Base-by-base conservation (phyloP, 2,113 vertebrate species). In the Elanus axillaris region DNA sequence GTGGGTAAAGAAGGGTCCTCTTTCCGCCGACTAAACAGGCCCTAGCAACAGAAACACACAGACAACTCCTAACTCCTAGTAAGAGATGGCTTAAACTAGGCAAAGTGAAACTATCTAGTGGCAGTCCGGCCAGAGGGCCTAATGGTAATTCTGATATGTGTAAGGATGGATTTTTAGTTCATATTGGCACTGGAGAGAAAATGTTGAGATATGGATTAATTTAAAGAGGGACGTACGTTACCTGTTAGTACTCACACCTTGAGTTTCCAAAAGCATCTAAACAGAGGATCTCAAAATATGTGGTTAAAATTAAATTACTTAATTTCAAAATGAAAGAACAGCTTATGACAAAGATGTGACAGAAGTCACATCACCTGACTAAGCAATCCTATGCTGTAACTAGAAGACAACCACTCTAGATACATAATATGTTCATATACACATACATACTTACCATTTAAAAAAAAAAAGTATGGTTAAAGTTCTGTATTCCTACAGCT, bases 21-120 rank as follows among this genome's bases (percentile, higher is more conserved):
- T 94, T 99, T 99, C 90, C 99, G 99, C 94, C 99, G 99, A 91
- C 99, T 99, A 98, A 99, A 99, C 97, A 99, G 98, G 97, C 99
- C 99, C 99, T 99, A 98, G 98, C 96, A 98, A 98, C 96, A 98
- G 95, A 98, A 96, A 98, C 98, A 98, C 98, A 98, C 98, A 98
- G 98, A 98, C 98, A 98, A 98, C 98, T 98, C 98, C 98, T 98
- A 98, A 98, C 98, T 98, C 97, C 98, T 98, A 97, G 98, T 98
- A 96, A 98, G 94, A 97, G 98, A 97, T 97, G 98, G 96, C 97
- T 96, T 50, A 66, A 88, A 86, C 98, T 96, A 97, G 97, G 96
- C 96, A 96, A 88, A 96, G 98, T 94, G 98, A 89, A 72, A 80
- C 98, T 97, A 95, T 66, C 97, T 98, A 93, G 84, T 81, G 95